These are phyloP conservation scores for Nymphalis c-album DNA, from an alignment of 2,888 invertebrate genomes.

Conservation along the genomic window DNA sequence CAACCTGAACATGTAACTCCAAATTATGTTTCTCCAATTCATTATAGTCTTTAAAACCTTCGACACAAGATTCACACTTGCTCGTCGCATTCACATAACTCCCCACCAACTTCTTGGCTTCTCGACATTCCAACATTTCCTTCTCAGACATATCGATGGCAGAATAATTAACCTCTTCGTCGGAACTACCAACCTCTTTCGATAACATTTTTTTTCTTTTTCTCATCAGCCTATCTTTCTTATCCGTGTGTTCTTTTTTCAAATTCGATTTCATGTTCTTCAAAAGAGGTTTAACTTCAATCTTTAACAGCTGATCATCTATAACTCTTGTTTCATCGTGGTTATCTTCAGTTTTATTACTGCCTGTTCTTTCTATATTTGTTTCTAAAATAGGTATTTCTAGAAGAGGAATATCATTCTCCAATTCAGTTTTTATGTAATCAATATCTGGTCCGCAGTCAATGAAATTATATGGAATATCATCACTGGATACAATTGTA, in stretches of 20 bases:
- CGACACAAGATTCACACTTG: constrained; percentile 22
- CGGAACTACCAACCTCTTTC: background rate
- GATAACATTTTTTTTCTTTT: background rate
- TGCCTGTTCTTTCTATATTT: background rate
- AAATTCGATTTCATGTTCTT: background rate
- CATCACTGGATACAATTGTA: constrained; percentile 8
- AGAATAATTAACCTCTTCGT: constrained; percentile 9
- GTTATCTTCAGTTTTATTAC: background rate
- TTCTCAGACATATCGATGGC: constrained; percentile 17
- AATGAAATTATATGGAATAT: constrained; percentile 24
- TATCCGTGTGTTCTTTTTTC: background rate
- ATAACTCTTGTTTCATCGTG: background rate
- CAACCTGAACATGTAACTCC: constrained; percentile 18
- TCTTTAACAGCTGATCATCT: background rate
- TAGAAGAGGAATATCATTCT: constrained; percentile 15
- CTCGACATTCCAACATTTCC: constrained; percentile 22
- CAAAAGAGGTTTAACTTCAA: constrained; percentile 23
- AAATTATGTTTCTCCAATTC: constrained; percentile 25
- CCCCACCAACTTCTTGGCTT: constrained; percentile 1
- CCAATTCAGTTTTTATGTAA: constrained; percentile 24
- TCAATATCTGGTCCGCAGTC: constrained; percentile 27
- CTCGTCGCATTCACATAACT: background rate
- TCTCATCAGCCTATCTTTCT: background rate
- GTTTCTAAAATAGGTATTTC: constrained; percentile 6
- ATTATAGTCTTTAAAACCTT: constrained; percentile 19